These are phyloP conservation scores for Morpho deidamia DNA, from an alignment of 2,888 invertebrate genomes.

Conservation along the genomic window DNA sequence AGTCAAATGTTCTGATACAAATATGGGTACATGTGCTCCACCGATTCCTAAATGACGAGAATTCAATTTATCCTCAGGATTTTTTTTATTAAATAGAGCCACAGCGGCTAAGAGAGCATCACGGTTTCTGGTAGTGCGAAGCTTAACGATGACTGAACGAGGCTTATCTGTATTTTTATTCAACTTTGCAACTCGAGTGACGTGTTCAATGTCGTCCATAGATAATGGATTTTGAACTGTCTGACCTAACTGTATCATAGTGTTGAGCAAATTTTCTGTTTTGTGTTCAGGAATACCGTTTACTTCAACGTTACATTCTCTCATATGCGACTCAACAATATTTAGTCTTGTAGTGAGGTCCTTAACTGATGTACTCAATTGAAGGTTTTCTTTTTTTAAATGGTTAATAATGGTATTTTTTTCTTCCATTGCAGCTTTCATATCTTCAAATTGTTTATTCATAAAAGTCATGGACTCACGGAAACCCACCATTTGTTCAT, in stretches of 20 bases:
- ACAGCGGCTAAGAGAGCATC: slow-evolving; percentile 1
- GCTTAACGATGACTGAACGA: neutral
- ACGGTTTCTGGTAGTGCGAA: neutral
- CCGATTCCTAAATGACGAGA: slow-evolving; percentile 4
- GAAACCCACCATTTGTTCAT: neutral
- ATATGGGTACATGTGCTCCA: neutral
- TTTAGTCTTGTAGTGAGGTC: slow-evolving; percentile 18
- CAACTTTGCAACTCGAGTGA: neutral
- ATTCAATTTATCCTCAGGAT: slow-evolving; percentile 1
- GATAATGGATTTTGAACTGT: neutral
- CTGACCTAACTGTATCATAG: neutral
- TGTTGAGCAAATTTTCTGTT: neutral
- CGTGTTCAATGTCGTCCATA: neutral
- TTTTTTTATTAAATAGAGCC: neutral
- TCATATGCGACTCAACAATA: slow-evolving; percentile 21
- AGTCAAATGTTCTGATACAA: slow-evolving; percentile 2
- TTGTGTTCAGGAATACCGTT: slow-evolving; percentile 26
- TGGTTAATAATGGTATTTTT: slow-evolving; percentile 16
- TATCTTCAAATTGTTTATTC: slow-evolving; percentile 8
- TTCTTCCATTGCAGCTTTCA: slow-evolving; percentile 4
- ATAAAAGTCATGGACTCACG: slow-evolving; percentile 3
- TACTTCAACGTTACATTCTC: slow-evolving; percentile 23
- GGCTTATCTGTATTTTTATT: slow-evolving; percentile 1
- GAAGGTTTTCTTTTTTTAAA: slow-evolving; percentile 18
- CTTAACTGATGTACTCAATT: slow-evolving; percentile 11